Evolutionary conservation across 2,797 vertebrate species (phyloP), one percentile per base, ranked within the genome.

Genomic region (Leucoraja ocellata): DNA sequence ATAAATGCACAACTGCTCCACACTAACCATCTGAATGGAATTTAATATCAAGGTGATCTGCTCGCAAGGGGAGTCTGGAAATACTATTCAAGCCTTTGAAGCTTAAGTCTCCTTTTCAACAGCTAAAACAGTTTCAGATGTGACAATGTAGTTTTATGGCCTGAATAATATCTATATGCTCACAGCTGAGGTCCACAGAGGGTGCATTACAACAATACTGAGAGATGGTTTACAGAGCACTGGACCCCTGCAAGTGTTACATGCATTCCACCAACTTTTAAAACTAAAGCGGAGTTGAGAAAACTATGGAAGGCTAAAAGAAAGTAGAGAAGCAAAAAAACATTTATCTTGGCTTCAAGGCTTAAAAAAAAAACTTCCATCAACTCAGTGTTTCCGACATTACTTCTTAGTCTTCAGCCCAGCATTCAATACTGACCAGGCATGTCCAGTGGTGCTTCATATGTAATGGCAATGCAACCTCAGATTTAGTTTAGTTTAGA

Each of bases 61-160:
- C 95, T 95, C 94, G 94, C 94, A 94, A 94, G 93, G 94, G 80
- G 96, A 95, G 96, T 96, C 96, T 96, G 96, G 95, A 94, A 95
- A 95, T 81, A 90, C 93, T 63, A 93, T 94, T 94, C 95, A 94
- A 93, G 46, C 95, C 97, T 97, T 97, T 97, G 97, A 97, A 97
- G 97, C 96, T 91, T 93, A 93, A 93, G 95, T 95, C 95, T 95
- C 74, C 4, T 95, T 96, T 97, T 97, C 96, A 95, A 96, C 94
- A 94, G 96, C 96, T 97, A 97, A 92, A 98, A 95, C 95, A 96
- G 96, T 97, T 97, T 98, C 97, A 97, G 97, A 97, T 97, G 97
- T 96, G 96, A 95, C 96, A 94, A 95, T 93, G 96, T 94, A 94
- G 94, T 95, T 97, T 97, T 96, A 97, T 95, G 96, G 96, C 96